These are phyloP conservation scores for Actenoides hombroni DNA, from an alignment of 2,113 vertebrate genomes.

Conservation along the genomic window DNA sequence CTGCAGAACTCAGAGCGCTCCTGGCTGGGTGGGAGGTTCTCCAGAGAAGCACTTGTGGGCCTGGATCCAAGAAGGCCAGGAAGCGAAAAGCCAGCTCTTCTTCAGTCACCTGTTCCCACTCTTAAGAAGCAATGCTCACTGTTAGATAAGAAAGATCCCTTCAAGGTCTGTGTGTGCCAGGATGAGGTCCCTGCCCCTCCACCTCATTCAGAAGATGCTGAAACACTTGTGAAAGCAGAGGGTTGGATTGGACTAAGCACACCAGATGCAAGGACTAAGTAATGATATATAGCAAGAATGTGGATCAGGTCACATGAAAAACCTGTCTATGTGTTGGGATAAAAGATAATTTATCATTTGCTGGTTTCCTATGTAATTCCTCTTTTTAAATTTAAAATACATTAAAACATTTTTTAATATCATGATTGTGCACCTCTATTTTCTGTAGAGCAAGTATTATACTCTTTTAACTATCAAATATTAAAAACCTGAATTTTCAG, in stretches of 20 bases:
- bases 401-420: background rate
- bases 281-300: background rate
- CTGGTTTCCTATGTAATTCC: background rate
- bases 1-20: background rate
- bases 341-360: background rate
- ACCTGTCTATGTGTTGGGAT: background rate
- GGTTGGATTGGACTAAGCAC: background rate
- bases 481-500: background rate
- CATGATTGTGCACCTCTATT: fast-evolving
- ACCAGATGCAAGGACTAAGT: background rate
- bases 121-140: fast-evolving
- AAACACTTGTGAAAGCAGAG: background rate
- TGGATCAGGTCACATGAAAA: background rate
- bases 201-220: background rate
- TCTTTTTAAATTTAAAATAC: background rate
- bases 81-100: background rate
- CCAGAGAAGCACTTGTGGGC: no score
- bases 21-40: background rate
- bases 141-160: background rate
- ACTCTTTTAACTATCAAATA: background rate
- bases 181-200: background rate
- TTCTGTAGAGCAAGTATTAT: background rate
- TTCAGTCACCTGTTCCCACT: background rate
- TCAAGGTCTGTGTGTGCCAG: background rate
- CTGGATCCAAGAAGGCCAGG: no score